Evolutionary conservation across 2,888 invertebrate genomes (phyloP).

Genomic region (Apeira syringaria): DNA sequence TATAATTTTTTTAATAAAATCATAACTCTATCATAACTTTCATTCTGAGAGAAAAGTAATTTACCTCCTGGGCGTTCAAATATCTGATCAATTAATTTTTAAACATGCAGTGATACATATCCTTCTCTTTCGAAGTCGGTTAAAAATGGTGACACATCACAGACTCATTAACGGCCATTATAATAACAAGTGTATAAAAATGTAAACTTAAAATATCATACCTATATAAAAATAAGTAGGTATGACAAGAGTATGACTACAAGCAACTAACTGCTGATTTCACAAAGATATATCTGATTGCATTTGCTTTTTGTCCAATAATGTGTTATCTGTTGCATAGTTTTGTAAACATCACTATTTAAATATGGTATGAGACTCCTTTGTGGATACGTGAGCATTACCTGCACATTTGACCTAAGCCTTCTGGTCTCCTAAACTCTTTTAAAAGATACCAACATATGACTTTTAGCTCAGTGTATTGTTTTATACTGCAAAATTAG

Average conservation of each 20-base stretch:
- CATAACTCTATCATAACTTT: too few species aligned
- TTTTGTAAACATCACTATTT: constrained; percentile 55
- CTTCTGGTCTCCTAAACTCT: constrained; percentile 36
- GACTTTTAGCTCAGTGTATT: not conserved
- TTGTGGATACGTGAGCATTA: constrained; percentile 47
- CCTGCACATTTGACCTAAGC: constrained; percentile 51
- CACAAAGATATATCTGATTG: constrained; percentile 34
- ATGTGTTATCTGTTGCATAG: constrained; percentile 50
- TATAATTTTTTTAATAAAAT: too few species aligned
- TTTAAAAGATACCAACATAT: not conserved
- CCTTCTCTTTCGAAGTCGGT: too few species aligned
- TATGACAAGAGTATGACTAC: not conserved
- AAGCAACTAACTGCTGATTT: constrained; percentile 14
- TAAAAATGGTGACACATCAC: too few species aligned
- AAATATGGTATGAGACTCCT: constrained; percentile 46
- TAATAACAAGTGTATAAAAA: too few species aligned
- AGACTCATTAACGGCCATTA: too few species aligned
- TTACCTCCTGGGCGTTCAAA: too few species aligned
- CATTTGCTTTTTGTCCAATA: constrained; percentile 40
- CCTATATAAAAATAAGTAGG: not conserved
- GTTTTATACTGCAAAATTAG: not conserved
- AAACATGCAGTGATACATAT: too few species aligned
- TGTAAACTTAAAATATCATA: too few species aligned
- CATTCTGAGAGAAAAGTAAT: too few species aligned
- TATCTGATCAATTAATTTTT: too few species aligned